Conservation (phyloP, 2,113 vertebrate genomes). For the Serinus canaria region DNA sequence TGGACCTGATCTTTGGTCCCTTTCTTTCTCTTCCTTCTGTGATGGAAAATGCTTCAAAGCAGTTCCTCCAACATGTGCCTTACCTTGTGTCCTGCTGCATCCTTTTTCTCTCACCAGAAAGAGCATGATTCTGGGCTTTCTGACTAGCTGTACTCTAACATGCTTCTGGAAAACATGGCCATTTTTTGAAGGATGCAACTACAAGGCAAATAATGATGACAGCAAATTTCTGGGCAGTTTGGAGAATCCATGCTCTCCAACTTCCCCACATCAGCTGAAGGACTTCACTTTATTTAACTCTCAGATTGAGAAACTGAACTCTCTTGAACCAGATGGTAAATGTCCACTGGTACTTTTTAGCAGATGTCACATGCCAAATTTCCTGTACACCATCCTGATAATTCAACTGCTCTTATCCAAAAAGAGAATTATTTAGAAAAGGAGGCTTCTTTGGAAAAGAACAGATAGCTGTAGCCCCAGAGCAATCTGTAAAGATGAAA, state of each 20-base stretch:
- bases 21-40: not conserved
- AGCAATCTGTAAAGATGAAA: not conserved
- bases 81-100: not conserved
- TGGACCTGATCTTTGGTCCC: not conserved
- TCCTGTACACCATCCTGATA: not conserved
- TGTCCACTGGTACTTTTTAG: not conserved
- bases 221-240: not conserved
- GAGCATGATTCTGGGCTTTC: not conserved
- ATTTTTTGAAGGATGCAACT: not conserved
- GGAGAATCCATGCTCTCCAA: not conserved
- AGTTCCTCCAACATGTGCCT: fast-evolving
- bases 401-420: not conserved
- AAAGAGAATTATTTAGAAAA: not conserved
- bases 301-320: not conserved
- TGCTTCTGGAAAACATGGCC: not conserved
- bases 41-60: not conserved
- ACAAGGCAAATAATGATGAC: not conserved
- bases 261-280: not conserved
- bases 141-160: not conserved
- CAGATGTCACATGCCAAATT: not conserved
- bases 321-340: not conserved
- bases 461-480: not conserved
- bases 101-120: not conserved
- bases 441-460: not conserved
- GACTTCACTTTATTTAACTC: not conserved